These are phyloP conservation scores for Heteromyza rotundicornis DNA, from an alignment of 2,888 invertebrate species.

Conservation along the genomic window DNA sequence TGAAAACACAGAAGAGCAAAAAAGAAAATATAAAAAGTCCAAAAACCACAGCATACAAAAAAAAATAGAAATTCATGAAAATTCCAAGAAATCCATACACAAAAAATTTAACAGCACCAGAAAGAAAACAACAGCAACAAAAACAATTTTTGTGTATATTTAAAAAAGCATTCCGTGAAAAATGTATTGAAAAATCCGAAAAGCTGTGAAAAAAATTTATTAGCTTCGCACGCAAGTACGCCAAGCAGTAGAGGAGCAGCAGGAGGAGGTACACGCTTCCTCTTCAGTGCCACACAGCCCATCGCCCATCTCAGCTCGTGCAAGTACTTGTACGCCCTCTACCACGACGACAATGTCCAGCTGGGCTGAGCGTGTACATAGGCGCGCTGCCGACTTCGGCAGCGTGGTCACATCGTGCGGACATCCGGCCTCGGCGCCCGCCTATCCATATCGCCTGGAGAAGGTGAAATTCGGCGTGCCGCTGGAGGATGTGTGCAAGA, in stretches of 20 bases:
- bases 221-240: background rate
- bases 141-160: background rate
- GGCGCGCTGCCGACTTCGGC: constrained; percentile 87
- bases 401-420: constrained; percentile 92
- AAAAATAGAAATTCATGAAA: background rate
- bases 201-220: constrained; percentile 1
- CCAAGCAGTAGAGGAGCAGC: background rate
- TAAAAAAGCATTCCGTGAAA: constrained; percentile 4
- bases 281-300: background rate
- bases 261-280: background rate
- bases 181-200: constrained; percentile 1
- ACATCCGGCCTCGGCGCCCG: constrained; percentile 74
- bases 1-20: too few relatives aligned
- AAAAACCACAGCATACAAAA: background rate
- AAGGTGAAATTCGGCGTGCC: constrained; percentile 95
- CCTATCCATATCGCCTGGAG: constrained; percentile 83
- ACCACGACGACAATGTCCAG: constrained; percentile 71
- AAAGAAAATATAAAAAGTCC: too few relatives aligned
- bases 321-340: background rate
- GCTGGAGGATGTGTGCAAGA: constrained; percentile 91
- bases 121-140: background rate
- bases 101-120: background rate
- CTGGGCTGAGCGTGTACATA: constrained; percentile 91
- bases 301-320: background rate
- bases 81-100: constrained; percentile 1